A percentile compares a stretch with the other conserved stretches of the same genome.
These are phyloP conservation scores for Eristalis arbustorum DNA, from an alignment of 2,888 invertebrate genomes.

Conservation along the genomic window DNA sequence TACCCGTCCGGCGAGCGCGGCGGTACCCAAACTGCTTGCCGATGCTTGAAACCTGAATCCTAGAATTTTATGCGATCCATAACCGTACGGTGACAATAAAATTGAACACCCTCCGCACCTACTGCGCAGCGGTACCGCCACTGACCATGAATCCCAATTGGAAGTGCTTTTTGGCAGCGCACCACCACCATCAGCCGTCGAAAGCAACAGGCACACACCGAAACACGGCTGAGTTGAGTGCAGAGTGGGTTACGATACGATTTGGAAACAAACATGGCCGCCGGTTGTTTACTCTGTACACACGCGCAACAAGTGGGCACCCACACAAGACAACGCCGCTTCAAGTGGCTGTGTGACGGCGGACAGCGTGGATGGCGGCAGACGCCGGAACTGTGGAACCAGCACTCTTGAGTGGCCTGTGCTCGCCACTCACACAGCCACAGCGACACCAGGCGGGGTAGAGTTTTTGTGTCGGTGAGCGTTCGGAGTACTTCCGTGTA, in stretches of 20 bases:
- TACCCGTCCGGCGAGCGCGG: background rate
- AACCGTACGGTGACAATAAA: conserved; percentile 42
- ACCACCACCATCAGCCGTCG: background rate
- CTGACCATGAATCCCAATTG: conserved; percentile 55
- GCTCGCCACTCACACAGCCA: background rate
- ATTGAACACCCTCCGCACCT: conserved; percentile 24
- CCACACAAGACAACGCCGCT: conserved; percentile 41
- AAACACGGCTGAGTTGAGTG: conserved; percentile 1
- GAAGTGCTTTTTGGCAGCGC: conserved; percentile 59
- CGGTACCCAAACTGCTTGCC: conserved; percentile 18
- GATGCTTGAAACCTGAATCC: conserved; percentile 55
- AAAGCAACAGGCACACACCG: conserved; percentile 6
- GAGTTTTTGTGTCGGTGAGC: background rate
- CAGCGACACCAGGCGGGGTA: background rate
- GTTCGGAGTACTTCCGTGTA: conserved; percentile 58
- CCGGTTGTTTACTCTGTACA: conserved; percentile 57
- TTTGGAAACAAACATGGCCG: conserved; percentile 66
- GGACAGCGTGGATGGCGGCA: conserved; percentile 30
- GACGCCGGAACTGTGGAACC: conserved; percentile 27
- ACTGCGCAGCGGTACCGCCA: background rate
- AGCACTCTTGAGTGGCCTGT: conserved; percentile 6
- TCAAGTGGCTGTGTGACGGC: conserved; percentile 40
- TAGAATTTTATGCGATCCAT: conserved; percentile 43
- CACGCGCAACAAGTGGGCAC: conserved; percentile 62
- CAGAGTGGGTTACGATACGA: conserved; percentile 42